A percentile compares a stretch with the other conserved stretches of the same genome.
These are phyloP conservation scores for Poeciliopsis occidentalis DNA, from an alignment of 2,113 vertebrate genomes.

Conservation along the genomic window DNA sequence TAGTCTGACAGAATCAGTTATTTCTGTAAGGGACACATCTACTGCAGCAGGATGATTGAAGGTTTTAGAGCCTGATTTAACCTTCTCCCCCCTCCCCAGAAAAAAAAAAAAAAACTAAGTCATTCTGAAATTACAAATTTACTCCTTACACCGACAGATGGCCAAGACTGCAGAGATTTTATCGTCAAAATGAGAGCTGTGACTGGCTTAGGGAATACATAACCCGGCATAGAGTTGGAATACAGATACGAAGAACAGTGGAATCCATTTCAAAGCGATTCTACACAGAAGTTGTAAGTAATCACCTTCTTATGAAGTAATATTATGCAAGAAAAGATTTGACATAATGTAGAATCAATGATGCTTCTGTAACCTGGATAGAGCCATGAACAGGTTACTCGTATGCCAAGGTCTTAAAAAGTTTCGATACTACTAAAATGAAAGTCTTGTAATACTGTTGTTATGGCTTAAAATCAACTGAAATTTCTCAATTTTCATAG, in stretches of 20 bases:
- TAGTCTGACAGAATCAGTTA: not conserved
- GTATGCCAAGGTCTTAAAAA: not conserved
- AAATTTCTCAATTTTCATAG: not conserved
- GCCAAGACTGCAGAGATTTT: conserved; percentile 93
- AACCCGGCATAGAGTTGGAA: conserved; percentile 88
- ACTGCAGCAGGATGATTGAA: not conserved
- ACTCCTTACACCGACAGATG: conserved; percentile 80
- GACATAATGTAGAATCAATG: too few species aligned
- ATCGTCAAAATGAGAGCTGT: conserved; percentile 86
- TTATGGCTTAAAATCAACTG: not conserved
- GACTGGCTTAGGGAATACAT: conserved; percentile 95
- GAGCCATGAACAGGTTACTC: too few species aligned
- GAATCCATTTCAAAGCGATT: conserved; percentile 94
- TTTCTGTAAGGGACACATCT: not conserved
- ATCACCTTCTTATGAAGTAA: not conserved
- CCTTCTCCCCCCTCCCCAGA: too few species aligned
- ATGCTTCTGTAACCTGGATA: too few species aligned
- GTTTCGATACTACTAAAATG: not conserved
- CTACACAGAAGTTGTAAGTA: conserved; percentile 94
- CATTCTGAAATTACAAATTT: not conserved
- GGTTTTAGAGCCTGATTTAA: not conserved
- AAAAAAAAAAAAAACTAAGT: not conserved
- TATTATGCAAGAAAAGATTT: not conserved
- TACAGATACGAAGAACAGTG: conserved; percentile 89
- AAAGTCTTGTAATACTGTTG: not conserved